phyloP scores from a whole-genome alignment of 1,140 invertebrate species.

The Nymphalis io region DNA sequence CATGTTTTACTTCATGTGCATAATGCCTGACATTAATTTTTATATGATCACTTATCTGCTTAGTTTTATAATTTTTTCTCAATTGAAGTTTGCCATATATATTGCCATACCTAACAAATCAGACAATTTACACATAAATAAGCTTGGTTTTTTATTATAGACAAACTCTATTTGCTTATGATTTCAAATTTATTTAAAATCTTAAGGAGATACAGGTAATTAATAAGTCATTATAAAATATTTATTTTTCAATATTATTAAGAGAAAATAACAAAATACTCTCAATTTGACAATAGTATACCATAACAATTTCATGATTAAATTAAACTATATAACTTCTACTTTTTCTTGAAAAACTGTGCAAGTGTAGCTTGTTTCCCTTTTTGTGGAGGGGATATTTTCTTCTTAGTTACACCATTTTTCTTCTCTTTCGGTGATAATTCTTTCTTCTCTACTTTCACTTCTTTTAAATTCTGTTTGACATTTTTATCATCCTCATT shows the following conservation, averaged over 20 bases:
- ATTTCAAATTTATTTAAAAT: no score
- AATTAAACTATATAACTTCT: slow-evolving; percentile 5
- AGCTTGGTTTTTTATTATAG: no score
- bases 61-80: no score
- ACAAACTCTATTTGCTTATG: no score
- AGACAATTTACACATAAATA: no score
- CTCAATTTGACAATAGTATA: slow-evolving; percentile 3
- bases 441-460: slow-evolving; percentile 48
- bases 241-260: not conserved
- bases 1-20: no score
- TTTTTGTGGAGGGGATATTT: slow-evolving; percentile 63
- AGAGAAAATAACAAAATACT: not conserved
- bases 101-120: no score
- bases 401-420: slow-evolving; percentile 53
- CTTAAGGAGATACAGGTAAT: not conserved
- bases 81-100: no score
- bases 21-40: no score
- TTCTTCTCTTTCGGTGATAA: slow-evolving; percentile 52
- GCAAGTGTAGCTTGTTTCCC: slow-evolving; percentile 70
- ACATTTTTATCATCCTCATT: slow-evolving; percentile 54
- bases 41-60: no score
- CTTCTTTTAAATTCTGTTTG: slow-evolving; percentile 36
- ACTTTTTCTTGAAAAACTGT: slow-evolving; percentile 69
- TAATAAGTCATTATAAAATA: not conserved
- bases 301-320: slow-evolving; percentile 27